phyloP scores from a whole-genome alignment of 2,888 invertebrate genomes.

The Lordiphosa andalusiaca region DNA sequence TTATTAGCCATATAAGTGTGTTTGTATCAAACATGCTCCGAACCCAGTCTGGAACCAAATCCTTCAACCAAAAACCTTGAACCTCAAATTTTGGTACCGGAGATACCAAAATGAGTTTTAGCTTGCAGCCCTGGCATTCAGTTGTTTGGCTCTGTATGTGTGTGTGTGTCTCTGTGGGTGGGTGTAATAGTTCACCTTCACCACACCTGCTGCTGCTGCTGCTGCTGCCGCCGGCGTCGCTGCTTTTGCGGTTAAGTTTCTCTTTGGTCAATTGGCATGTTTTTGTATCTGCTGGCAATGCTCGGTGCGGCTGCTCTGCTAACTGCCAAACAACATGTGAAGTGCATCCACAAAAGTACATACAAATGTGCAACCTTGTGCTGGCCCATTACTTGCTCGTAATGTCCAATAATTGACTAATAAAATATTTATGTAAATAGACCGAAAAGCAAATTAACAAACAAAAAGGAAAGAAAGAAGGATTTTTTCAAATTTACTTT shows the following conservation, averaged over 20 bases:
- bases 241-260: constrained; percentile 15
- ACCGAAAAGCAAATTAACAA: too few relatives aligned
- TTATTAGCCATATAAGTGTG: too few relatives aligned
- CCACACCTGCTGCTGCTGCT: constrained; percentile 64
- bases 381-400: not conserved
- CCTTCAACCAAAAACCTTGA: too few relatives aligned
- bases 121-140: too few relatives aligned
- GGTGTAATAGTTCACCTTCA: constrained; percentile 45
- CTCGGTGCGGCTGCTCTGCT: constrained; percentile 6
- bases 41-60: too few relatives aligned
- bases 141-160: not conserved
- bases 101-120: too few relatives aligned
- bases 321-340: constrained; percentile 8
- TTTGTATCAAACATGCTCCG: too few relatives aligned
- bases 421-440: too few relatives aligned
- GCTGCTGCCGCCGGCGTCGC: constrained; percentile 23
- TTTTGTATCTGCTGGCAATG: constrained; percentile 48
- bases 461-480: too few relatives aligned
- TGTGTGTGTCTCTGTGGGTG: constrained; percentile 14
- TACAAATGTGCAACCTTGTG: not conserved
- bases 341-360: not conserved
- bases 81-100: too few relatives aligned
- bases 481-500: too few relatives aligned
- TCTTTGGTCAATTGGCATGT: constrained; percentile 26
- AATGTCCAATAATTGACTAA: too few relatives aligned